Evolutionary conservation across 1,140 invertebrate genomes (phyloP), one percentile per base, ranked within the genome.

Genomic region (Zelostemma sp.): DNA sequence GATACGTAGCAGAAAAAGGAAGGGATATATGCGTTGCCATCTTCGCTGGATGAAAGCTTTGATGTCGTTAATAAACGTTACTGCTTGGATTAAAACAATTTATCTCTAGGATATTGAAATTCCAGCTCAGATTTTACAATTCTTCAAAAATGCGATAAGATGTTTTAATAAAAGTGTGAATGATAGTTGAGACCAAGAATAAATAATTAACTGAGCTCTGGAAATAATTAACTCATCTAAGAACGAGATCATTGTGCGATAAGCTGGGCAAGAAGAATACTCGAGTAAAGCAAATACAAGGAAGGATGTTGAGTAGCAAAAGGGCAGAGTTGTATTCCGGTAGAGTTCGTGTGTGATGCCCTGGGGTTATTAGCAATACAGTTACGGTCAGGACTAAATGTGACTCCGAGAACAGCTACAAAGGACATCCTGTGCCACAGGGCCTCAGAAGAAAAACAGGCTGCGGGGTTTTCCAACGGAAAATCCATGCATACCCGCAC

Each of bases 1-100:
- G 43, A 59, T 66, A 64, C 53, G 63, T 55, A 73, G 63, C 25
- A 62, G 63, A 68, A 70, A 56, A 56, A 53, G 18, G 45, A n/a
- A 9, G 15, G 40, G 16, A 38, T 1, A 35, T n/a, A 12, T 43
- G 25, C 1, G 28, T 60, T 47, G 56, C 55, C 49, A 56, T 47
- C 40, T 33, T 59, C 25, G 49, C 4, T 8, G 8, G 21, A 25
- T 25, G 8, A 25, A 25, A 25, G 8, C 21, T 25, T 25, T 25
- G 21, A 25, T 8, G 21, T 25, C 8, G 21, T 25, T 25, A 3
- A 25, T 25, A 8, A 25, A 8, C 21, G 3, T 25, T 25, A 4
- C 21, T n/a, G 21, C 21, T 25, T 8, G 21, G 8, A 25, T 25
- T 4, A 8, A 25, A 25, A 25, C 21, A 25, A 8, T 25, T 25